phyloP scores from a whole-genome alignment of 2,113 vertebrate species.

The Thalassarche chlororhynchos region DNA sequence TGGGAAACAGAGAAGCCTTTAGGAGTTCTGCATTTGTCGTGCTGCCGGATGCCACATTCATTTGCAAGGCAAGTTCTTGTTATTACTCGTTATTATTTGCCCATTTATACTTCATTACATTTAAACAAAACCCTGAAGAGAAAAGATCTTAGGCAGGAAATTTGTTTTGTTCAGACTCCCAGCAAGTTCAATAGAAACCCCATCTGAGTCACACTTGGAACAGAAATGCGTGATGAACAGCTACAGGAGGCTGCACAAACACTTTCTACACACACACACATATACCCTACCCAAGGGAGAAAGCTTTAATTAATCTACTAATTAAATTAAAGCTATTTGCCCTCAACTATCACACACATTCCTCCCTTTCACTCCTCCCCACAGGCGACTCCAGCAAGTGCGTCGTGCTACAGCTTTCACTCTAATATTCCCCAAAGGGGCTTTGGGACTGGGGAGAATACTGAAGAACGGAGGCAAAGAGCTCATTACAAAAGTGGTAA shows the following conservation, averaged over 20 bases:
- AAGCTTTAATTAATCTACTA: conserved; percentile 69
- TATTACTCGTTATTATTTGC: neutral
- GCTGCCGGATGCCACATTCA: neutral
- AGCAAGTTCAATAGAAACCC: neutral
- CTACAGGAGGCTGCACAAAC: neutral
- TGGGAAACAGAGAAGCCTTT: neutral
- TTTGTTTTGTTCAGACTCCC: conserved; percentile 10
- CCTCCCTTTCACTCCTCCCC: neutral
- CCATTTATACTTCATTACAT: conserved; percentile 20
- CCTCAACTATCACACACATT: neutral
- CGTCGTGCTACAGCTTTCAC: neutral
- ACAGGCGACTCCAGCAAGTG: neutral
- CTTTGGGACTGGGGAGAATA: neutral
- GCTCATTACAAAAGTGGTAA: neutral
- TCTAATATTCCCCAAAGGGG: neutral
- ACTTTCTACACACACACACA: neutral
- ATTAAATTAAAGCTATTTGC: conserved; percentile 67
- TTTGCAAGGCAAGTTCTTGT: neutral
- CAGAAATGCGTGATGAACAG: neutral
- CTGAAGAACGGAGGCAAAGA: neutral
- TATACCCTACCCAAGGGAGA: conserved; percentile 11
- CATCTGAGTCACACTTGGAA: conserved; percentile 53
- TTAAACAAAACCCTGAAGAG: conserved; percentile 43
- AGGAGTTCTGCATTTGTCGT: neutral
- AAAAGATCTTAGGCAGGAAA: conserved; percentile 42